Evolutionary conservation across 2,888 invertebrate species (phyloP), one percentile per base, ranked within the genome.

Genomic region (Amphiduros pacificus): DNA sequence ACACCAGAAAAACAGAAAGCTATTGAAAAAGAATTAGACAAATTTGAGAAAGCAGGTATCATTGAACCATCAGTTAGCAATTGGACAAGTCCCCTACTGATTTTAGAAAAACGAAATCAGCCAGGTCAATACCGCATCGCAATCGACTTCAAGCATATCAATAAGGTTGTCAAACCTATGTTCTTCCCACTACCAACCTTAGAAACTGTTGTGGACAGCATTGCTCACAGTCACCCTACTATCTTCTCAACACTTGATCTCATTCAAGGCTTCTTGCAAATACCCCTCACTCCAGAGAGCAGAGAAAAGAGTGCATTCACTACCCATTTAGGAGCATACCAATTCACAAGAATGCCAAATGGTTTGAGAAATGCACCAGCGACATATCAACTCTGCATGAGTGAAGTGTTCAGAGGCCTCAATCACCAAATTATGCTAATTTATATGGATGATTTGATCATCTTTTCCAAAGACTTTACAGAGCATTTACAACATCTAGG

Each of bases 371-470:
- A 44, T n/a, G 44, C 44, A 20, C 44, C 44, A 44, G 22, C 22
- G 44, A 20, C 44, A 5, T 44, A 20, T 5, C 44, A 44, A n/a
- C n/a, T 44, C 20, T n/a, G n/a, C 22, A 44, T 44, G 44, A 20
- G 20, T 20, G 20, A 44, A 22, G n/a, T 44, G 4, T 44, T 44
- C 22, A n/a, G 22, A n/a, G n/a, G 20, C n/a, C n/a, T 44, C 20
- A 44, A n/a, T 44, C 22, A 44, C 44, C n/a, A 17, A 44, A 44
- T 20, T 44, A 22, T 44, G 5, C 44, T 71, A 1, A 55, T 61
- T 20, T 71, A 69, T 36, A 27, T 70, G 0, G 70, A 70, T 26
- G 71, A 71, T 53, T 48, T 70, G 2, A 32, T 69, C 1, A 54
- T 69, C 4, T 71, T 54, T n/a, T 28, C 32, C 0, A 28, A 48